phyloP scores from a whole-genome alignment of 2,797 vertebrate species.

The Phalanger gymnotis region DNA sequence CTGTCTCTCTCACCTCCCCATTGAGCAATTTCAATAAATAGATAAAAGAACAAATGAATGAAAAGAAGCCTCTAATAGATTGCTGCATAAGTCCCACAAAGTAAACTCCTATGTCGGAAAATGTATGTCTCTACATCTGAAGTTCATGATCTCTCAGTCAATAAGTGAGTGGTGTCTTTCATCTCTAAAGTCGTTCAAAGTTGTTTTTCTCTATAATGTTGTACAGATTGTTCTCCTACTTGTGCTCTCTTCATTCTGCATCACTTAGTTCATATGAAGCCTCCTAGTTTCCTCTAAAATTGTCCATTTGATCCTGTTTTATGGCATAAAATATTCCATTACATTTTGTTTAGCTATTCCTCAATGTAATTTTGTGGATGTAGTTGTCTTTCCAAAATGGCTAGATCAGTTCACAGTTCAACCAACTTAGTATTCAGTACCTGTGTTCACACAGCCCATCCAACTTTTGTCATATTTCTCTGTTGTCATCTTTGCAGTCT shows the following conservation, averaged over 20 bases:
- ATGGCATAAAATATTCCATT: background rate
- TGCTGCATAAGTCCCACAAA: background rate
- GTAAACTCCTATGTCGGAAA: background rate
- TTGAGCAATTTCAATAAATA: background rate
- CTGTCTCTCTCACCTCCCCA: background rate
- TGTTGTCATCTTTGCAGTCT: background rate
- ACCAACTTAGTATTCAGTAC: background rate
- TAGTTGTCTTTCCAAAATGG: background rate
- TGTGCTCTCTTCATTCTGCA: background rate
- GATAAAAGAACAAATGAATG: background rate
- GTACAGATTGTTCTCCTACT: background rate
- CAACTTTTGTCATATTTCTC: background rate
- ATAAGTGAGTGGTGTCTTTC: background rate
- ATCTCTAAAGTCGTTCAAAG: background rate
- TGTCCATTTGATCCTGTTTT: background rate
- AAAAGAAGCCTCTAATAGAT: background rate
- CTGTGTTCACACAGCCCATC: background rate
- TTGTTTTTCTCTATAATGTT: background rate
- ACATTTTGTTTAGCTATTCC: background rate
- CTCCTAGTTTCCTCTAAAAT: background rate
- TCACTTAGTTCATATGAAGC: background rate
- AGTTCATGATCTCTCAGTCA: background rate
- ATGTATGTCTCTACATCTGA: background rate
- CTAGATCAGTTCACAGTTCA: background rate
- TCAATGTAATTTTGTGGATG: background rate